phyloP scores from a whole-genome alignment of 2,888 invertebrate species.

The Eupeodes luniger region DNA sequence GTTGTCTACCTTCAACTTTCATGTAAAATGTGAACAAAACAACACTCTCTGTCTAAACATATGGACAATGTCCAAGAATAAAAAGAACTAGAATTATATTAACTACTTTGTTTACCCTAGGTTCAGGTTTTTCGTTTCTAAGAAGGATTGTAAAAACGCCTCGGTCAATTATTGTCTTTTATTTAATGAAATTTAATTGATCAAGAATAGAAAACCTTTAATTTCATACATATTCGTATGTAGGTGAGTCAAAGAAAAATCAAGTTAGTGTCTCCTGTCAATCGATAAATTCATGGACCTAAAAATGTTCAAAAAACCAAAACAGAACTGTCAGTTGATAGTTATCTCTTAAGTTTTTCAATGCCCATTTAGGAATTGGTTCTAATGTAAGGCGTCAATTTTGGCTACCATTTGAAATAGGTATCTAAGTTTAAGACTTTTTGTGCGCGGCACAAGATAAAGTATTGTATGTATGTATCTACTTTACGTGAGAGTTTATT shows the following conservation, averaged over 20 bases:
- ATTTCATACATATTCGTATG: not conserved
- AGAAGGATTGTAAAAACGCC: constrained; percentile 20
- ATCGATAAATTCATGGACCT: constrained; percentile 6
- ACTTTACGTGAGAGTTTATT: constrained; percentile 21
- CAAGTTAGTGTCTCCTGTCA: not conserved
- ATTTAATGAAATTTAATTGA: constrained; percentile 4
- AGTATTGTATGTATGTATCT: not conserved
- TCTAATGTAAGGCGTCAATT: not conserved
- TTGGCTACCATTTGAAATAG: not conserved
- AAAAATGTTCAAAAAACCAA: not conserved
- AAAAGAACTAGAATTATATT: not conserved
- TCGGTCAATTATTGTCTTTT: constrained; percentile 6
- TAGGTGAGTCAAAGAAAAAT: not conserved
- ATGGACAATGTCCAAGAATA: not conserved
- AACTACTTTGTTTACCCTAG: not conserved
- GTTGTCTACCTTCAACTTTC: constrained; percentile 52
- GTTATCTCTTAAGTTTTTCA: not conserved
- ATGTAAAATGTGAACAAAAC: not conserved
- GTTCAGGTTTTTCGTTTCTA: no score
- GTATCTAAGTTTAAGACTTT: not conserved
- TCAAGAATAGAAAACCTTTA: not conserved
- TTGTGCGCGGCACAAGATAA: constrained; percentile 20
- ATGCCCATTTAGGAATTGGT: not conserved
- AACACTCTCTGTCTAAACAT: no score
- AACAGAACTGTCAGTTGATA: not conserved